phyloP scores from a whole-genome alignment of 2,797 vertebrate genomes.

The Danio tinwini region DNA sequence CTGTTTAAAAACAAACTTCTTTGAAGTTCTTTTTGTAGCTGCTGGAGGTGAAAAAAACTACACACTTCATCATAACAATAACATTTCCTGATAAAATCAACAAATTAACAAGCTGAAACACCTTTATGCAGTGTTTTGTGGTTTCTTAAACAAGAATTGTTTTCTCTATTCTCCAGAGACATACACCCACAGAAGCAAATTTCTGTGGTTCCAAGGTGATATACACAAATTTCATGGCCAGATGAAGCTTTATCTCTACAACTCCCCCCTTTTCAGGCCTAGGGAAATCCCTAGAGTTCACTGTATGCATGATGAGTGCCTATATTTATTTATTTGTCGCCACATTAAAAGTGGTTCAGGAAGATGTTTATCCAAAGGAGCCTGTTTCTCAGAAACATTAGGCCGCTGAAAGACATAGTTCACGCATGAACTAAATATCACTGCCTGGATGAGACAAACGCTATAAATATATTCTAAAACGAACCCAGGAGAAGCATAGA shows the following conservation, averaged over 20 bases:
- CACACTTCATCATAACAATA: neutral
- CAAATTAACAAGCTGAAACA: neutral
- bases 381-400: conserved; percentile 36
- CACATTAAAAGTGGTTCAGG: conserved; percentile 33
- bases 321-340: conserved; percentile 45
- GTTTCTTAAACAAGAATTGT: conserved; percentile 11
- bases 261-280: neutral
- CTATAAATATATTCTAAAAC: conserved; percentile 50
- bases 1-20: neutral
- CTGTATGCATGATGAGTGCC: conserved; percentile 37
- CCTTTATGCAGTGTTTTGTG: neutral
- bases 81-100: neutral
- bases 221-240: conserved; percentile 13
- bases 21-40: neutral
- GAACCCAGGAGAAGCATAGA: conserved; percentile 2
- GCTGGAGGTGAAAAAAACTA: neutral
- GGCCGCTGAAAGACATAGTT: conserved; percentile 32
- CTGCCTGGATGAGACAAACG: conserved; percentile 39
- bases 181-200: conserved; percentile 21
- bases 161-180: conserved; percentile 18
- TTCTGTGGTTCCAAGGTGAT: conserved; percentile 30
- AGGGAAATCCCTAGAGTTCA: conserved; percentile 33
- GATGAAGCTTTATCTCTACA: conserved; percentile 13
- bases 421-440: conserved; percentile 34
- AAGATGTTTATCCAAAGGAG: conserved; percentile 7